phyloP scores from a whole-genome alignment of 2,888 invertebrate genomes.

The Balanococcus diminutus region DNA sequence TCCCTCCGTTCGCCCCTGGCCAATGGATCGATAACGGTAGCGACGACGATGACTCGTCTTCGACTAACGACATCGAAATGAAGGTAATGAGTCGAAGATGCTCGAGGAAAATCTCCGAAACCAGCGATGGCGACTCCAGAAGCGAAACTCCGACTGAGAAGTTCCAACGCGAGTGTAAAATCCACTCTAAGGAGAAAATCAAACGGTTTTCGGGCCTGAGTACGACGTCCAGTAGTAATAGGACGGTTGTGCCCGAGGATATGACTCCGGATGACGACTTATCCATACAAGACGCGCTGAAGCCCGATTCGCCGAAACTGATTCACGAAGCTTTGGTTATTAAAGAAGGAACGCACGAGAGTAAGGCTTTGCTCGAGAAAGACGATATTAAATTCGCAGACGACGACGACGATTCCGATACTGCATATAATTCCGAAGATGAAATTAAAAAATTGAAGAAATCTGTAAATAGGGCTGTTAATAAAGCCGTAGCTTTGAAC shows the following conservation, averaged over 20 bases:
- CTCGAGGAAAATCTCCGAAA: slow-evolving; percentile 1
- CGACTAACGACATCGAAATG: slow-evolving; percentile 33
- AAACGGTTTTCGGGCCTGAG: slow-evolving; percentile 36
- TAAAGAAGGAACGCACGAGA: neutral
- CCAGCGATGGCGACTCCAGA: neutral
- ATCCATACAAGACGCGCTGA: slow-evolving; percentile 16
- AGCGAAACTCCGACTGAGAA: slow-evolving; percentile 25
- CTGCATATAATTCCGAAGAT: slow-evolving; percentile 41
- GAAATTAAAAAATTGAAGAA: slow-evolving; percentile 32
- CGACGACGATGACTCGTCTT: slow-evolving; percentile 8
- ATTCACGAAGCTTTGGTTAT: slow-evolving; percentile 39
- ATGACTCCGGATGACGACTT: slow-evolving; percentile 48
- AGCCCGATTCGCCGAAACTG: slow-evolving; percentile 16
- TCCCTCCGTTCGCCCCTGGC: slow-evolving; percentile 69
- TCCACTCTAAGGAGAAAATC: slow-evolving; percentile 8
- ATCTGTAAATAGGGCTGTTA: neutral
- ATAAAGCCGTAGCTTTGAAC: neutral
- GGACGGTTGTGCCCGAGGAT: neutral
- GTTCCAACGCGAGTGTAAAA: slow-evolving; percentile 48
- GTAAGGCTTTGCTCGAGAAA: neutral
- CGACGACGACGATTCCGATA: slow-evolving; percentile 41
- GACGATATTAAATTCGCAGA: slow-evolving; percentile 39
- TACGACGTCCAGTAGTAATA: slow-evolving; percentile 34
- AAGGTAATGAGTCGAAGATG: neutral
- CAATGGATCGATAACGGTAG: slow-evolving; percentile 48